Base-by-base conservation (phyloP, 2,888 invertebrate genomes). In the Chrysolina oricalcia region DNA sequence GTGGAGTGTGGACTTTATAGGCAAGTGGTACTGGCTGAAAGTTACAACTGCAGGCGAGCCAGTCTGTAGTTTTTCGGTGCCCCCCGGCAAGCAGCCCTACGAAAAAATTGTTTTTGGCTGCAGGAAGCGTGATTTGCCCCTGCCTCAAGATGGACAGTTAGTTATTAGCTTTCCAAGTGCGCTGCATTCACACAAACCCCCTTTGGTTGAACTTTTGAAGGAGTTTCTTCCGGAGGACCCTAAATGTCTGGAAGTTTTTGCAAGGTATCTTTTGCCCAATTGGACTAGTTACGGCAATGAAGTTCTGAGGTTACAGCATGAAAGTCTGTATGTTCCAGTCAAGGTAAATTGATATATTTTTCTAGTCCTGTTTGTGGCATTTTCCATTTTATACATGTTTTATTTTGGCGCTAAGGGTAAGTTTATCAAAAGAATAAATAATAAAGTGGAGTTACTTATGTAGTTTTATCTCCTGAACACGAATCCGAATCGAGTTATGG, bases 101-200 rank as follows among this genome's bases (percentile, higher is more conserved):
- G 98, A 98, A 89, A 91, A 93, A 82, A 88, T 98, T 19, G 90
- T 95, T 69, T 89, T 96, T 83, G 94, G 92, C 11, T 86, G 87
- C 17, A 87, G 82, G 79, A 80, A 73, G 1, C 80, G 86, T 0
- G 76, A 75, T 3, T 59, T 40, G 9, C 50, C 50, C 40, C 73
- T 77, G 5, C 80, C 91, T 80, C 87, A 90, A 2, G 87, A 91
- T 77, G 88, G 91, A 6, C 92, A 92, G 85, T 84, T 96, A 62
- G 87, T 98, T 71, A 88, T 96, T 19, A 97, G 97, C 87, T 91
- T 97, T 23, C 98, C 98, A 0, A 97, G 97, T 89, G 94, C 95
- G 17, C 91, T 98, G 74, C 98, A 98, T 89, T 98, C 98, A 0
- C 97, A 98, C 87, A 99, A 99, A 89, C 98, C 98, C 53, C 97